phyloP scores from a whole-genome alignment of 2,888 invertebrate genomes.

The Sturmia bella region DNA sequence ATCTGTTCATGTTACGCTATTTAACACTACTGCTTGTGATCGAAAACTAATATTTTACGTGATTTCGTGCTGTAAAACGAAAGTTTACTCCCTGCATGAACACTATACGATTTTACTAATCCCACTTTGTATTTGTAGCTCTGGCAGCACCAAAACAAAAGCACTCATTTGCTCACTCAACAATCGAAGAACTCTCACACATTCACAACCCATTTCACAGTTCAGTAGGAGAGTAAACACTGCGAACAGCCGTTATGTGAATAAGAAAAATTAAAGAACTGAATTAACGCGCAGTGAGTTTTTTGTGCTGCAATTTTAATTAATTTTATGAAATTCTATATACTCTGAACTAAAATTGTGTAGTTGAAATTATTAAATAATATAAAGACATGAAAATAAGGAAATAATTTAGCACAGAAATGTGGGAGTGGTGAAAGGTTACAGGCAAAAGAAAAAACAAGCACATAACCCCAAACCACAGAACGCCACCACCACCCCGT shows the following conservation, averaged over 20 bases:
- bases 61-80: no score
- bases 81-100: no score
- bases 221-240: constrained; percentile 11
- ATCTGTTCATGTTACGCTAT: no score
- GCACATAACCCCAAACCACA: constrained; percentile 26
- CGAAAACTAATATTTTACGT: no score
- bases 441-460: background rate
- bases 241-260: constrained; percentile 53
- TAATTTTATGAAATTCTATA: constrained; percentile 44
- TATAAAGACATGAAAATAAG: background rate
- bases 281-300: constrained; percentile 18
- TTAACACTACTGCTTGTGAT: no score
- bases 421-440: constrained; percentile 38
- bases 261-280: constrained; percentile 25
- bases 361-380: background rate
- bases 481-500: background rate
- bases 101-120: no score
- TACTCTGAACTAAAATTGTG: background rate
- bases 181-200: constrained; percentile 8
- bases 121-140: no score
- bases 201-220: no score
- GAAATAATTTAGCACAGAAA: constrained; percentile 17
- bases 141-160: background rate
- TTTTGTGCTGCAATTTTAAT: constrained; percentile 45
- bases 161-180: constrained; percentile 1